Evolutionary conservation across 1,140 invertebrate genomes (phyloP), one percentile per base, ranked within the genome.

Genomic region (Saccostrea cuccullata): DNA sequence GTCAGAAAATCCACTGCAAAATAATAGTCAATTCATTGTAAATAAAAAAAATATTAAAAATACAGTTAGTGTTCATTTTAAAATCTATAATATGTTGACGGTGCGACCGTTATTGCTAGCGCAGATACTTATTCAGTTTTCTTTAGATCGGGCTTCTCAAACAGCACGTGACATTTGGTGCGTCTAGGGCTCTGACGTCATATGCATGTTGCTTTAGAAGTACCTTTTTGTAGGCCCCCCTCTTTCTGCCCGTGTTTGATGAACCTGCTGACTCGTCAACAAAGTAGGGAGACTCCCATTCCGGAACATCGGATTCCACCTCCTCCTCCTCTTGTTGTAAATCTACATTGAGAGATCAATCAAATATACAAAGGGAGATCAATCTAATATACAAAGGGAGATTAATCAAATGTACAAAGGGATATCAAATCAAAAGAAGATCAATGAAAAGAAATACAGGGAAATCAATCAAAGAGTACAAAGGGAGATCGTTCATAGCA

Each of bases 251-350:
- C 17, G 82, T 55, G 20, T 55, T 82, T 36, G 82, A 55, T n/a
- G 86, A 70, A 17, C 26, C 13, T 23, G 55, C 85, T 55, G 87
- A 88, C 60, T 88, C 87, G 13, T 73, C 86, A 36, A 56, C 86
- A 87, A 91, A 91, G 67, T 89, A 91, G 0, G 88, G 90, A 0
- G 90, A 91, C 15, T 89, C 88, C 90, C 90, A 91, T 36, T 89
- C 87, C 36, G 83, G 86, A 9, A 70, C 82, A 85, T 40, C 84
- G 4, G 86, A 60, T 73, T 60, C 26, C 23, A 85, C 58, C 40
- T 87, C 87, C 55, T 88, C 85, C 55, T 89, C 86, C 23, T 36
- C 82, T 56, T 73, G 86, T 85, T 84, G 60, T 55, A 87, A 86
- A 83, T 83, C 82, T 84, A 86, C n/a, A 67, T 40, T 1, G 60